Percentiles rank a stretch among this genome's conserved stretches.
phyloP scores from a whole-genome alignment of 1,140 invertebrate species.

The Psix sp. region DNA sequence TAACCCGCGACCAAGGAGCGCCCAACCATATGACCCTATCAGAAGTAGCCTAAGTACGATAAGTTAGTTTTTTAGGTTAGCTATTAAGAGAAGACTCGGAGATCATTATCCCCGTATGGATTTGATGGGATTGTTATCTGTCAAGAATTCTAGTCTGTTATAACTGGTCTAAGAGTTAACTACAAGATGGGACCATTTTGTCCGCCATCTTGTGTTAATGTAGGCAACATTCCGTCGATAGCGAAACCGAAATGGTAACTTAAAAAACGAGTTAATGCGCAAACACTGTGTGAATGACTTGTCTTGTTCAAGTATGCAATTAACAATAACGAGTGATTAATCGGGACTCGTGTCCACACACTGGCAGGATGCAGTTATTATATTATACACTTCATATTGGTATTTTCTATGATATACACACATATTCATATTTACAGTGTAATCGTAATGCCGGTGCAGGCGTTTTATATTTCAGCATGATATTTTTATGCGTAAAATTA shows the following conservation, averaged over 20 bases:
- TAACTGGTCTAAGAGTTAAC: slow-evolving; percentile 35
- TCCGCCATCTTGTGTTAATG: slow-evolving; percentile 54
- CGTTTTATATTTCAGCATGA: slow-evolving; percentile 71
- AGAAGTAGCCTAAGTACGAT: slow-evolving; percentile 37
- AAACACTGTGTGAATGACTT: slow-evolving; percentile 54
- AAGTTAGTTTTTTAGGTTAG: slow-evolving; percentile 37
- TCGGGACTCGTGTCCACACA: slow-evolving; percentile 63
- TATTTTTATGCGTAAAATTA: slow-evolving; percentile 72
- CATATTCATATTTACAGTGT: slow-evolving; percentile 54
- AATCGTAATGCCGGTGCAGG: slow-evolving; percentile 50
- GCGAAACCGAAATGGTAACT: slow-evolving; percentile 35
- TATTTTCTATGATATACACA: slow-evolving; percentile 55
- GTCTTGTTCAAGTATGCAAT: slow-evolving; percentile 53
- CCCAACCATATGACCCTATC: slow-evolving; percentile 20
- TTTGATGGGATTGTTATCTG: slow-evolving; percentile 23
- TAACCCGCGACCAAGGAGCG: slow-evolving; percentile 29
- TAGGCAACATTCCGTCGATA: slow-evolving; percentile 56
- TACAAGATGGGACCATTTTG: slow-evolving; percentile 16
- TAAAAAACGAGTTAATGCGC: slow-evolving; percentile 44
- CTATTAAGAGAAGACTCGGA: slow-evolving; percentile 36
- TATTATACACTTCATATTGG: slow-evolving; percentile 54
- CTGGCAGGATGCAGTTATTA: slow-evolving; percentile 59
- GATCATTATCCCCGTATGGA: slow-evolving; percentile 15
- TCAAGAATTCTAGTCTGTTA: slow-evolving; percentile 42
- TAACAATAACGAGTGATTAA: slow-evolving; percentile 56